Conservation (phyloP, 2,113 vertebrate species). For the Phyllostomus discolor region DNA sequence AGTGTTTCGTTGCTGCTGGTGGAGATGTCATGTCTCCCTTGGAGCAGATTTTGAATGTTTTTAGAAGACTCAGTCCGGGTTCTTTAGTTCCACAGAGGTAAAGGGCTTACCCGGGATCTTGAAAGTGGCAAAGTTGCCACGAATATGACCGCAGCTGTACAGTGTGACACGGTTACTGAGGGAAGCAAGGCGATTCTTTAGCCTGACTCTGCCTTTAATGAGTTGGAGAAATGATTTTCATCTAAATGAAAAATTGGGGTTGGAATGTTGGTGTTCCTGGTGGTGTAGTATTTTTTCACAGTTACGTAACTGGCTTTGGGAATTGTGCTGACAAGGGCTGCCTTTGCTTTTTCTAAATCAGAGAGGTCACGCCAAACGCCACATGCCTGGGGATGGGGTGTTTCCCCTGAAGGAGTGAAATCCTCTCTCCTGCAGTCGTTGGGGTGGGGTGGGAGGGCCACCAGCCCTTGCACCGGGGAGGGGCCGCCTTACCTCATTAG, state of each 20-base stretch:
- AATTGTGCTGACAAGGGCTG: neutral
- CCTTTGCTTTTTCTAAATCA: neutral
- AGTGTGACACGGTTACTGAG: neutral
- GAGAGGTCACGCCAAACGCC: neutral
- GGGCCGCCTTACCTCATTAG: neutral
- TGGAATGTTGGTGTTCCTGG: neutral
- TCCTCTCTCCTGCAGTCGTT: neutral
- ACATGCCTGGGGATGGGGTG: too few species aligned
- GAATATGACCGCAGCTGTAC: neutral
- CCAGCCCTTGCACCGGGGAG: neutral
- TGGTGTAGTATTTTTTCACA: neutral
- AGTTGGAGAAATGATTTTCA: neutral
- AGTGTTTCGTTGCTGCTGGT: neutral
- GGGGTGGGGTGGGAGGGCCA: rapidly evolving
- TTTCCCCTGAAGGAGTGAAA: neutral
- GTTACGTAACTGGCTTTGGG: neutral
- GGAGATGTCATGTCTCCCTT: neutral
- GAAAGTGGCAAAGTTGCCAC: neutral
- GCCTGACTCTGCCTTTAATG: neutral
- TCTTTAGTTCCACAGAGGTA: neutral
- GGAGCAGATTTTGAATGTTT: neutral
- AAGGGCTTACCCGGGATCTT: neutral
- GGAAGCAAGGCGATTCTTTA: neutral
- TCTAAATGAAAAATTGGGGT: neutral
- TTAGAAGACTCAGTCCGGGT: neutral